Evolutionary conservation across 30 jellyfish, hydroid and myxozoan genomes (phyloP), one percentile per base, ranked within the genome.

Genomic region (Catostylus mosaicus): DNA sequence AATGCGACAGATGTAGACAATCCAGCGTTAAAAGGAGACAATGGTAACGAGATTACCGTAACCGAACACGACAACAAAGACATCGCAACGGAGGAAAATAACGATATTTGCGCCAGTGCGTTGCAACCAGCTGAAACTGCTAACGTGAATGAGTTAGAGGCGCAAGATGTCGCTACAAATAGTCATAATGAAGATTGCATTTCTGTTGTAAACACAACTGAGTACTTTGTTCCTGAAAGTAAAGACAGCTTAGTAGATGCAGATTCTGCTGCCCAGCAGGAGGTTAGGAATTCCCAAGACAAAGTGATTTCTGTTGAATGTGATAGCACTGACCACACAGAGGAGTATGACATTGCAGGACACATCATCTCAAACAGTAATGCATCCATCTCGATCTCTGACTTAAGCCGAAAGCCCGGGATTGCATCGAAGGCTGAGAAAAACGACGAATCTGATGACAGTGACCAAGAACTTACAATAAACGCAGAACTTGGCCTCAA

Each of bases 351-450:
- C 24, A 3, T 1, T 9, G 24, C 10, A 51, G 66, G 16, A 6
- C 10, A 6, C 66, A 30, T 51, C n/a, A 51, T 1, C 24, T 19
- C 66, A 30, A 51, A 3, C 24, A 30, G 1, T 51, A 30, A 30
- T 51, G n/a, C n/a, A n/a, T n/a, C n/a, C n/a, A n/a, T n/a, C n/a
- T n/a, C n/a, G n/a, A n/a, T n/a, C 18, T 3, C 40, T 1, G 43
- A 61, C 34, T 61, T 61, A 26, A 26, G n/a, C n/a, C 74, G 74
- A 61, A 61, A 29, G 74, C 74, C 43, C 2, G 74, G 36, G 18
- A 61, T 61, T 24, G 6, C 18, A 24, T 26, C 74, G 1, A 34
- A 29, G 43, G 34, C 74, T 2, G 18, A 29, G 18, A 61, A 8
- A 24, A 20, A 24, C 74, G 45, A 61, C 4, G 35, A 22, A 32